Base-by-base conservation (phyloP, 2,797 vertebrate species). In the Muscicapa comitata region DNA sequence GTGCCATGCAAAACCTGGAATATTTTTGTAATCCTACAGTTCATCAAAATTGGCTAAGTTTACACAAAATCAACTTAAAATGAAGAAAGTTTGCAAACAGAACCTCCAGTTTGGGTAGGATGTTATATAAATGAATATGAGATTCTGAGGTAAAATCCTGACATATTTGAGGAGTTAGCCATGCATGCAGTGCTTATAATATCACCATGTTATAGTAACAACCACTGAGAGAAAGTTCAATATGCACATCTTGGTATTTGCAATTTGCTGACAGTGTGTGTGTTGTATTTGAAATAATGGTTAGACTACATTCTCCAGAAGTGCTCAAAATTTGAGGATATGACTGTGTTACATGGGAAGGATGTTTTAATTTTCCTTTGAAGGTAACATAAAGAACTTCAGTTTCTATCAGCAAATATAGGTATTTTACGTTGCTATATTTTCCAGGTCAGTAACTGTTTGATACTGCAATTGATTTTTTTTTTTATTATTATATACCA, bases 391-490 rank as follows among this genome's bases (percentile, higher is more conserved):
- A 40, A 63, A 62, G 20, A 87, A 57, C 15, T 58, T 51, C 7
- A 35, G 5, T 74, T 89, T 53, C 55, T 62, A 2, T 70, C 8
- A 24, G 55, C 43, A 85, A 71, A 67, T 29, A 15, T 5, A 48
- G n/a, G 7, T 74, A 33, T 57, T 70, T 92, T 85, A 82, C 68
- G 33, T 45, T 85, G 35, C n/a, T 63, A 0, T 80, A 29, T 90
- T 95, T 94, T 96, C 72, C 28, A 89, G 21, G 86, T 92, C 63
- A 61, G 57, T 80, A 72, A 63, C n/a, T 78, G 10, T 53, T 70
- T 65, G 48, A 33, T 85, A 61, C 31, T 53, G 38, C 1, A 2
- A 63, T 24, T 71, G n/a, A n/a, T 1, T 54, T 84, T 80, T 15
- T 40, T 86, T 83, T 35, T 71, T 88, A 74, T 55, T 48, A 26